Evolutionary conservation across 2,888 invertebrate genomes (phyloP).

Genomic region (Melanargia galathea): DNA sequence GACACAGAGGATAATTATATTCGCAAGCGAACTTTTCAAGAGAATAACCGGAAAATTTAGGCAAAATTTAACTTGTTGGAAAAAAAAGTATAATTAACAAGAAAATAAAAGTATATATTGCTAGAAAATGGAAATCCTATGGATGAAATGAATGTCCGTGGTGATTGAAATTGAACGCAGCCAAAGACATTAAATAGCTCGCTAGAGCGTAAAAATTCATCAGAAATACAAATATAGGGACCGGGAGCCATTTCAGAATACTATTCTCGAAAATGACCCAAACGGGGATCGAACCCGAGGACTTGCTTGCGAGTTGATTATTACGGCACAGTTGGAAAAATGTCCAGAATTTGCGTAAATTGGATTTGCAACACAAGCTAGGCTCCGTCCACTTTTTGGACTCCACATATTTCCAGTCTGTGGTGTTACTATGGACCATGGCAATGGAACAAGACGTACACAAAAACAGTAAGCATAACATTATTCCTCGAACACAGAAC

Average conservation of each 20-base stretch:
- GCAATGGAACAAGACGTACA: neutral
- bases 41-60: no score
- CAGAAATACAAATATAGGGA: neutral
- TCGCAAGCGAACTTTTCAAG: neutral
- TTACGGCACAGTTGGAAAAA: neutral
- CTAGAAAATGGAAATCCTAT: neutral
- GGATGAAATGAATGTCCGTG: neutral
- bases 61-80: no score
- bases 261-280: neutral
- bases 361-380: neutral
- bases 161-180: neutral
- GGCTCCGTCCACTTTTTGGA: neutral
- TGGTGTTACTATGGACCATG: neutral
- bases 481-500: constrained; percentile 24
- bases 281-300: neutral
- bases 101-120: no score
- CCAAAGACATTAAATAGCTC: neutral
- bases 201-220: neutral
- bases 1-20: neutral
- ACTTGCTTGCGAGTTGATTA: neutral
- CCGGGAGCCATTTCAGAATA: constrained; percentile 2
- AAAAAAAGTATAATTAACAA: no score
- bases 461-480: constrained; percentile 38
- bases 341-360: neutral
- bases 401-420: constrained; percentile 15